Percentiles rank a stretch among this genome's conserved stretches.
These are phyloP conservation scores for Cyclophora punctaria DNA, from an alignment of 2,888 invertebrate species.

Conservation along the genomic window DNA sequence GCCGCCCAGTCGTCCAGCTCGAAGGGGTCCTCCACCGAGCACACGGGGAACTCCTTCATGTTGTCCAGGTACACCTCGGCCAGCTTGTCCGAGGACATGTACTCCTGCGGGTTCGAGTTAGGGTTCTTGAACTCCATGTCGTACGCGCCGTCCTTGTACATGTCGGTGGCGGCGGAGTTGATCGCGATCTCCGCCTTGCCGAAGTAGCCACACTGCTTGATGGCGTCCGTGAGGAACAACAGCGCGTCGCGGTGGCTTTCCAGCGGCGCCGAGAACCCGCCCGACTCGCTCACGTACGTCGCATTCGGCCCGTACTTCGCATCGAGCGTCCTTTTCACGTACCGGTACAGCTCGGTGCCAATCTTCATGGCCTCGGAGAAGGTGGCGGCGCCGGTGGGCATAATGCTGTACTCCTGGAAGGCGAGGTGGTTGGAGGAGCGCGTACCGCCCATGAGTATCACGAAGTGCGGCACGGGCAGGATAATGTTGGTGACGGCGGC, in stretches of 20 bases:
- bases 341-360: conserved; percentile 96
- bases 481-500: conserved; percentile 92
- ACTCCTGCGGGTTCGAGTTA: conserved; percentile 87
- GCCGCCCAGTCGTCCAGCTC: conserved; percentile 99
- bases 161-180: conserved; percentile 98
- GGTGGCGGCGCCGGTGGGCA: conserved; percentile 91
- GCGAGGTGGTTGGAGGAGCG: conserved; percentile 97
- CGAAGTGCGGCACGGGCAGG: conserved; percentile 97
- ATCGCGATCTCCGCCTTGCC: conserved; percentile 95
- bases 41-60: conserved; percentile 91
- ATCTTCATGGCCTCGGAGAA: conserved; percentile 98
- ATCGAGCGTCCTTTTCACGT: conserved; percentile 92
- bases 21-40: conserved; percentile 97
- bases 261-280: conserved; percentile 98
- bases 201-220: conserved; percentile 93
- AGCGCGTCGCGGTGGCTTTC: conserved; percentile 95
- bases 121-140: conserved; percentile 99
- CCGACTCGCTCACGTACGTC: conserved; percentile 96
- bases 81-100: conserved; percentile 88
- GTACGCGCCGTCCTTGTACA: conserved; percentile 89
- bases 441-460: conserved; percentile 97
- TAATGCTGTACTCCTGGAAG: conserved; percentile 95
- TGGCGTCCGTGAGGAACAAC: conserved; percentile 87
- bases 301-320: conserved; percentile 92
- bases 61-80: conserved; percentile 91